Percentiles rank a stretch among this genome's conserved stretches.
Conservation (phyloP, 1,140 invertebrate genomes). For the Anastatus disparis region DNA sequence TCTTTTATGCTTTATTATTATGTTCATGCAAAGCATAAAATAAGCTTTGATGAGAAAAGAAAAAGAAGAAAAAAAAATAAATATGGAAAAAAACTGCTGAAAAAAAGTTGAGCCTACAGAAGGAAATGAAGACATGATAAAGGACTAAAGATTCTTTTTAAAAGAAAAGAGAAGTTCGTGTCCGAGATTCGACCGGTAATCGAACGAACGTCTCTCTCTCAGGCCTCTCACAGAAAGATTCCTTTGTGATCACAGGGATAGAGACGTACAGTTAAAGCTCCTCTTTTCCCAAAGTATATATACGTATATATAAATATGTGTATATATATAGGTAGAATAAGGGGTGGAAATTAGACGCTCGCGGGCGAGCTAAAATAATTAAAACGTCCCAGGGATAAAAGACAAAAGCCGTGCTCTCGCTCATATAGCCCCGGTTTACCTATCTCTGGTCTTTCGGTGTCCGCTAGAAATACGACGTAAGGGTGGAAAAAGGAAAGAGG, state of each 20-base stretch:
- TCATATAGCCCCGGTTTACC: conserved; percentile 50
- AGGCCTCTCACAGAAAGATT: conserved; percentile 41
- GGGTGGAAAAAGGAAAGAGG: conserved; percentile 42
- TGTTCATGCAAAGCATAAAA: no score
- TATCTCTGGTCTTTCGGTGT: no score
- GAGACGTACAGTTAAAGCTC: not conserved
- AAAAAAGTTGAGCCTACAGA: no score
- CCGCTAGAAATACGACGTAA: conserved; percentile 43
- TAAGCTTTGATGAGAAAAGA: no score
- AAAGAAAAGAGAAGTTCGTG: not conserved
- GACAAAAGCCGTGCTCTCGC: conserved; percentile 54
- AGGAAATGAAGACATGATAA: conserved; percentile 13
- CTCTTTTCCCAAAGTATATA: conserved; percentile 9
- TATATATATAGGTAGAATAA: not conserved
- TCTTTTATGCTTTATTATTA: no score
- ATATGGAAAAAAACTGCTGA: no score
- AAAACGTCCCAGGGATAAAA: conserved; percentile 59
- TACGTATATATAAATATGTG: conserved; percentile 29
- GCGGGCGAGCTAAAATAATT: conserved; percentile 65
- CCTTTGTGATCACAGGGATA: conserved; percentile 45
- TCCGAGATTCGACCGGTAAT: conserved; percentile 42
- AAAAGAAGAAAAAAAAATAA: no score
- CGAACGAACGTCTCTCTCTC: conserved; percentile 37
- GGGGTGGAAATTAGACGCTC: conserved; percentile 61
- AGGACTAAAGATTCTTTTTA: not conserved